Conservation (phyloP, 2,797 vertebrate genomes). For the Lepidocolaptes lacrymiger region DNA sequence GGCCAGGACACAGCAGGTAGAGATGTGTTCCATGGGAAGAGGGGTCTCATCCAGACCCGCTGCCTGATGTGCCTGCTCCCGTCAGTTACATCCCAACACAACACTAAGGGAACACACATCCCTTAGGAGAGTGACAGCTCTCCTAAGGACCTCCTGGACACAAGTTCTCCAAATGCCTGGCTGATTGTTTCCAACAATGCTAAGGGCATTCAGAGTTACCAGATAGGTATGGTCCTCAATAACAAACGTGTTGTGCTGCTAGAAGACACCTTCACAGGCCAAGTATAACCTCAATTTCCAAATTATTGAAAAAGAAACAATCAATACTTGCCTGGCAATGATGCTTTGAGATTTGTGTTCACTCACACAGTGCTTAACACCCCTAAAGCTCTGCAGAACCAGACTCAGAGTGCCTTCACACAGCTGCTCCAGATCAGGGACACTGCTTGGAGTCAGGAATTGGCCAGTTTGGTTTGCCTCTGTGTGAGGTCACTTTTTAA, state of each 20-base stretch:
- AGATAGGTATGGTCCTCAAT: background rate
- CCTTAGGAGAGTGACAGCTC: background rate
- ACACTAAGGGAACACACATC: background rate
- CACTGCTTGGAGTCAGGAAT: background rate
- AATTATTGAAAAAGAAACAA: background rate
- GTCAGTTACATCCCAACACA: background rate
- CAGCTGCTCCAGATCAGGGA: constrained; percentile 10
- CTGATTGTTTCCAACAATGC: background rate
- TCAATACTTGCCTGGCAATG: background rate
- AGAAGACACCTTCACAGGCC: background rate
- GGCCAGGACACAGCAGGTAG: background rate
- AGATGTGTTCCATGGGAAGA: background rate
- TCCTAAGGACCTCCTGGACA: background rate
- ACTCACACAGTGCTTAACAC: background rate
- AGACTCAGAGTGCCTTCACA: background rate
- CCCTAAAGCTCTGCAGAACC: background rate
- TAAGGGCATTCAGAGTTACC: background rate
- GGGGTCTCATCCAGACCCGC: background rate
- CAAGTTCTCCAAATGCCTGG: background rate
- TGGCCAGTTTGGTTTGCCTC: constrained; percentile 5
- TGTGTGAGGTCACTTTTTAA: constrained; percentile 38
- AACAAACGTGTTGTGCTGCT: background rate
- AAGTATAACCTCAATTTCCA: background rate
- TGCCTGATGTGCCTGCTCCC: background rate
- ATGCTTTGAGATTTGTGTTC: background rate